phyloP scores from a whole-genome alignment of 92 coral and sea anemone genomes.

The Pocillopora meandrina region DNA sequence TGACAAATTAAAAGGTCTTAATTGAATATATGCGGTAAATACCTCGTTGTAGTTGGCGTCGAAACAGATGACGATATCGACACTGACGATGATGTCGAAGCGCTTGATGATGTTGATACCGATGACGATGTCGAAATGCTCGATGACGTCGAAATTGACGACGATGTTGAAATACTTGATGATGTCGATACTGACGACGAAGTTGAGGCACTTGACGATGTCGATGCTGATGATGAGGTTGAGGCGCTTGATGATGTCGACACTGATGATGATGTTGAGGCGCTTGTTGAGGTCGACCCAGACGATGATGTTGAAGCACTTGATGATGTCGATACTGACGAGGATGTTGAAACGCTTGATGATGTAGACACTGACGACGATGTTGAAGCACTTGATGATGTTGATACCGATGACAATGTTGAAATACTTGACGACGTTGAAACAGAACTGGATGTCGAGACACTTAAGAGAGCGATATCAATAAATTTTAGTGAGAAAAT shows the following conservation, averaged over 20 bases:
- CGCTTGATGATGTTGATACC: too few relatives aligned
- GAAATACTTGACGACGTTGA: constrained; percentile 36
- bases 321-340: constrained; percentile 18
- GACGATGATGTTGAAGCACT: constrained; percentile 33
- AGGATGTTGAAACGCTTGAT: constrained; percentile 2
- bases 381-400: constrained; percentile 19
- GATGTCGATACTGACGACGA: constrained; percentile 11
- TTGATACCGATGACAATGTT: background rate
- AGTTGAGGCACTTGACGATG: constrained; percentile 16
- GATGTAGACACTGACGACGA: constrained; percentile 14
- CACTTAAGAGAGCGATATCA: background rate
- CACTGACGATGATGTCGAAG: background rate
- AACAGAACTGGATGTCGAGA: background rate
- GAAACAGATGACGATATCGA: background rate
- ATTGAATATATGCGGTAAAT: too few relatives aligned
- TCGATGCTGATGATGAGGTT: background rate
- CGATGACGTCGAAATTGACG: constrained; percentile 17
- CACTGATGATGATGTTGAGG: background rate
- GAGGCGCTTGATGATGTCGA: constrained; percentile 25
- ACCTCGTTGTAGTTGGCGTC: background rate
- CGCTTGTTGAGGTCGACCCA: background rate
- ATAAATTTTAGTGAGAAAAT: background rate
- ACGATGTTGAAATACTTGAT: constrained; percentile 1
- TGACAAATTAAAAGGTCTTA: too few relatives aligned
- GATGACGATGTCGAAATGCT: constrained; percentile 35